Conservation (phyloP, 2,113 vertebrate genomes). For the Thalassoma bifasciatum region DNA sequence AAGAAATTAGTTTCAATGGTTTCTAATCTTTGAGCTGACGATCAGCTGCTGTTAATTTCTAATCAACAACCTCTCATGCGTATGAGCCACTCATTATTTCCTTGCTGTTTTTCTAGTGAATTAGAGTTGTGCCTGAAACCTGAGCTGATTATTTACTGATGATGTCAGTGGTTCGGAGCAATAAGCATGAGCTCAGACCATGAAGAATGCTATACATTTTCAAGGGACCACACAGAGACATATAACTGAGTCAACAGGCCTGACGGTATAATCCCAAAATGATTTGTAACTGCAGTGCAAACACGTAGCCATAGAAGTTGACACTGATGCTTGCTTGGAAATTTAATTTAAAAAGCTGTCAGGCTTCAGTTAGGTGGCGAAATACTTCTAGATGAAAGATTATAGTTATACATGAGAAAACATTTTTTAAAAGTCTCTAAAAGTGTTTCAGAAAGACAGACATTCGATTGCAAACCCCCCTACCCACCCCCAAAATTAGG, state of each 20-base stretch:
- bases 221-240: constrained; percentile 10
- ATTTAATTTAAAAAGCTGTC: too few relatives aligned
- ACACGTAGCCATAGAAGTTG: background rate
- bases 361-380: too few relatives aligned
- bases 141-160: constrained; percentile 36
- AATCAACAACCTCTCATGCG: background rate
- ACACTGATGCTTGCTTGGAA: too few relatives aligned
- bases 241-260: background rate
- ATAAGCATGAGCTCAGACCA: background rate
- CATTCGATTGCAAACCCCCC: too few relatives aligned
- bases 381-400: too few relatives aligned
- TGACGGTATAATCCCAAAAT: background rate
- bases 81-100: constrained; percentile 8
- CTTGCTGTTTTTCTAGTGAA: background rate
- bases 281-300: constrained; percentile 2
- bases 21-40: background rate
- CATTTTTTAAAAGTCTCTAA: too few relatives aligned
- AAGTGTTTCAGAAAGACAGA: too few relatives aligned
- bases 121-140: background rate
- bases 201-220: constrained; percentile 14
- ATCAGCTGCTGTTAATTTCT: constrained; percentile 18
- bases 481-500: too few relatives aligned
- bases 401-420: too few relatives aligned
- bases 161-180: constrained; percentile 33
- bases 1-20: background rate